Percentiles rank a stretch among this genome's conserved stretches.
phyloP scores from a whole-genome alignment of 2,888 invertebrate genomes.

The Ypsolopha scabrella region DNA sequence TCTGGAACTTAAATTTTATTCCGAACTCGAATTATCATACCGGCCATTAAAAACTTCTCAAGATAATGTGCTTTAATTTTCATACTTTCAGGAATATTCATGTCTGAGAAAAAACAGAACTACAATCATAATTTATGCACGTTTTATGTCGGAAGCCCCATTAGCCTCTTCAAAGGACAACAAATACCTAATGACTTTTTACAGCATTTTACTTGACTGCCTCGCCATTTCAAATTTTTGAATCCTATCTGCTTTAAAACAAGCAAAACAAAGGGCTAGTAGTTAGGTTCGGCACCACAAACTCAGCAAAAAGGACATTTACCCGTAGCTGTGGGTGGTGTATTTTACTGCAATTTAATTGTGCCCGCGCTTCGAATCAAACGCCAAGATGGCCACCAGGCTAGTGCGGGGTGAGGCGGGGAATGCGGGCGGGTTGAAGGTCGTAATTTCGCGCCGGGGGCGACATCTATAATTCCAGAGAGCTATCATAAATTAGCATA shows the following conservation, averaged over 20 bases:
- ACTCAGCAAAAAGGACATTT: slow-evolving; percentile 25
- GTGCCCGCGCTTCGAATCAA: slow-evolving; percentile 32
- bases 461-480: slow-evolving; percentile 63
- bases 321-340: slow-evolving; percentile 14
- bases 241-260: neutral
- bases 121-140: too few species aligned
- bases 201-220: too few species aligned
- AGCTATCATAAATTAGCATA: slow-evolving; percentile 66
- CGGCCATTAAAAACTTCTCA: too few species aligned
- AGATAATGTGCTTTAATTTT: too few species aligned
- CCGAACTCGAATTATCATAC: too few species aligned
- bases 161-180: too few species aligned
- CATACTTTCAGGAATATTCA: too few species aligned
- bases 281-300: slow-evolving; percentile 10
- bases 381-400: slow-evolving; percentile 50
- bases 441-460: slow-evolving; percentile 51
- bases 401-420: slow-evolving; percentile 12
- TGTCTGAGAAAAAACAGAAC: too few species aligned
- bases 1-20: too few species aligned
- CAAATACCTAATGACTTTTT: too few species aligned
- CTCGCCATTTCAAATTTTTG: neutral
- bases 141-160: too few species aligned
- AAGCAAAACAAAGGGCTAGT: slow-evolving; percentile 6
- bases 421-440: slow-evolving; percentile 24
- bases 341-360: slow-evolving; percentile 35